Conservation (phyloP, 2,888 invertebrate genomes). For the Molorchus minor region DNA sequence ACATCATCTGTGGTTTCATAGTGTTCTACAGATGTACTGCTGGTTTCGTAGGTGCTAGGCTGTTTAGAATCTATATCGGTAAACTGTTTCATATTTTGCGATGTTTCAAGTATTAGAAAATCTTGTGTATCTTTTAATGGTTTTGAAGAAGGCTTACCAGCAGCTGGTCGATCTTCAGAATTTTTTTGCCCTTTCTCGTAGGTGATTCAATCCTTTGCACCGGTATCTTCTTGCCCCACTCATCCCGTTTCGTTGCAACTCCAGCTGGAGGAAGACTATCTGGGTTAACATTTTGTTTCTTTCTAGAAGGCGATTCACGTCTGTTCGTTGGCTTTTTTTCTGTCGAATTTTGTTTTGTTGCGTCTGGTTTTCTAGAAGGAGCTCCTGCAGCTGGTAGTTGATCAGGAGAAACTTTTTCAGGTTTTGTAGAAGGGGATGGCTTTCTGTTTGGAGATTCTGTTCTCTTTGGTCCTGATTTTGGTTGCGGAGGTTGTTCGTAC, state of each 20-base stretch:
- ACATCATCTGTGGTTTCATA: constrained; percentile 25
- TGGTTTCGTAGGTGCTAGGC: constrained; percentile 7
- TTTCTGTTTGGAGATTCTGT: constrained; percentile 23
- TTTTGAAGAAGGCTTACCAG: constrained; percentile 13
- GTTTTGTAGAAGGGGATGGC: constrained; percentile 22
- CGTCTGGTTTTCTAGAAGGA: constrained; percentile 15
- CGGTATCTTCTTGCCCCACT: background rate
- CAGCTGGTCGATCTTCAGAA: background rate
- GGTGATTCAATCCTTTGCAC: background rate
- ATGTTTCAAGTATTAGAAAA: constrained; percentile 48
- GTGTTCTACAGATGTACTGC: constrained; percentile 14
- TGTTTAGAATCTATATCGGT: constrained; percentile 17
- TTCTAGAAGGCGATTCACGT: constrained; percentile 7
- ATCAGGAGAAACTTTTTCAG: constrained; percentile 24
- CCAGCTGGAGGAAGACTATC: constrained; percentile 17
- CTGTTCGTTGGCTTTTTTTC: background rate
- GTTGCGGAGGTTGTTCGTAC: constrained; percentile 51
- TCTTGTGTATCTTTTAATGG: constrained; percentile 31
- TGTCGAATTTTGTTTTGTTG: background rate
- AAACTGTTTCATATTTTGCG: constrained; percentile 47
- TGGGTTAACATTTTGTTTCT: constrained; percentile 6
- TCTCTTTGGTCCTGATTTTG: constrained; percentile 16
- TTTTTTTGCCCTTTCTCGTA: background rate
- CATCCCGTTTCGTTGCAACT: background rate
- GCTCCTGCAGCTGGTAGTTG: constrained; percentile 33